Base-by-base conservation (phyloP, 2,888 invertebrate species). In the Stratiomys singularior region DNA sequence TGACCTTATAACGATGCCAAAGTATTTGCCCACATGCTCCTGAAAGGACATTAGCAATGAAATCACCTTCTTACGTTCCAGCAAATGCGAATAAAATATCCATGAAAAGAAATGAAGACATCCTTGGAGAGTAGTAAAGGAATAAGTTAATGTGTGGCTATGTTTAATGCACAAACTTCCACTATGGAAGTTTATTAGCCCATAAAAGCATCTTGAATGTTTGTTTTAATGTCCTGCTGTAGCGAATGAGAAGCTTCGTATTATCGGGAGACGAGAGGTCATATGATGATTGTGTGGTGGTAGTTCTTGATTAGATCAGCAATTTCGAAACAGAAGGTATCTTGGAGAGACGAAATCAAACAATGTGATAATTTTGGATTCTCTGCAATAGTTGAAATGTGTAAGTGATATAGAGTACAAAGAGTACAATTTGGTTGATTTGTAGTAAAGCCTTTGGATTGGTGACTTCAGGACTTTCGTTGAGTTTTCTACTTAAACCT, bases 11-110 rank as follows among this genome's bases (percentile, higher is more conserved):
- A 79, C 69, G 79, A 78, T 77, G 76, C 72, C 74, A 56, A 77
- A 18, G 58, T 58, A 72, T 74, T 78, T 78, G 78, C 63, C 77
- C 78, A 79, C 79, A 79, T 76, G 64, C 78, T 76, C 74, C 80
- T 71, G 79, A 81, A 80, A 81, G 79, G 81, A 80, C 81, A 82
- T 82, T 82, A 81, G 82, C 82, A 82, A 82, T 82, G 81, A 82
- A 82, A 82, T 82, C 81, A 82, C 82, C 82, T 81, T 79, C 79
- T 81, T 81, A 81, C 78, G 79, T 80, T 77, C 77, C 63, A 25
- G 60, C 37, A 76, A 79, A 79, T 79, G 74, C 76, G 71, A 66
- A 74, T 79, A 79, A 79, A 74, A 78, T 78, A 76, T 58, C 66
- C 79, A 79, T 79, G 78, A 78, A 78, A 79, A 77, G 81, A 80